Evolutionary conservation across 2,797 vertebrate species (phyloP).

Genomic region (Mormyrops attenuatus): DNA sequence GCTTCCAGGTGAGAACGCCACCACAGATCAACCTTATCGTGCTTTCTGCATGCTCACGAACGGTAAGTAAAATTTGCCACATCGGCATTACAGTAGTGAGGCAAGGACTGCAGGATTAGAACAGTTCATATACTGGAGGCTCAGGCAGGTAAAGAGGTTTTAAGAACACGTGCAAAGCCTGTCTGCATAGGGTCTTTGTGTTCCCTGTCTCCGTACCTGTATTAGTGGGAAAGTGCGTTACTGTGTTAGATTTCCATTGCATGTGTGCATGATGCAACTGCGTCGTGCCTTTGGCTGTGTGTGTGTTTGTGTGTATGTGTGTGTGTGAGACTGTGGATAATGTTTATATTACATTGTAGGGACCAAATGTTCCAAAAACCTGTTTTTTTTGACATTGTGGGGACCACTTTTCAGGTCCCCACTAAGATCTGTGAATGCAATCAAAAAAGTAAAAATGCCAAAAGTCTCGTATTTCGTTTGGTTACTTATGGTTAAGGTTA

Average conservation of each 20-base stretch:
- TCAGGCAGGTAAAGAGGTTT: background rate
- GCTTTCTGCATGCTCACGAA: background rate
- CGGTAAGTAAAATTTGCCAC: too few relatives aligned
- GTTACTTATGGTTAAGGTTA: background rate
- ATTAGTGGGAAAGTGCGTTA: background rate
- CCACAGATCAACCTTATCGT: background rate
- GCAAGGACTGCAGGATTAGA: background rate
- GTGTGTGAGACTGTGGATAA: background rate
- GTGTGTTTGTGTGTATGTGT: background rate
- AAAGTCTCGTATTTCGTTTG: background rate
- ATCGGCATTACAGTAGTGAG: background rate
- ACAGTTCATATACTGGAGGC: slow-evolving; percentile 23
- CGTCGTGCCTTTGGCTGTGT: background rate
- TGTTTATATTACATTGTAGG: background rate
- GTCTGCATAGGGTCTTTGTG: background rate
- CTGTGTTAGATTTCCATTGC: background rate
- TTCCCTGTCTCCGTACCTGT: background rate
- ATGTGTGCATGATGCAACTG: background rate
- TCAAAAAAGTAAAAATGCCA: background rate
- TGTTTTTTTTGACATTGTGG: too few relatives aligned
- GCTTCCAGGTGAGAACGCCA: slow-evolving; percentile 60
- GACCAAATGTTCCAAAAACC: background rate
- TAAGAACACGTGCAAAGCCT: background rate
- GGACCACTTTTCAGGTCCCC: background rate
- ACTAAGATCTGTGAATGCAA: background rate